Conservation (phyloP, 2,797 vertebrate genomes). For the Chromis chromis region DNA sequence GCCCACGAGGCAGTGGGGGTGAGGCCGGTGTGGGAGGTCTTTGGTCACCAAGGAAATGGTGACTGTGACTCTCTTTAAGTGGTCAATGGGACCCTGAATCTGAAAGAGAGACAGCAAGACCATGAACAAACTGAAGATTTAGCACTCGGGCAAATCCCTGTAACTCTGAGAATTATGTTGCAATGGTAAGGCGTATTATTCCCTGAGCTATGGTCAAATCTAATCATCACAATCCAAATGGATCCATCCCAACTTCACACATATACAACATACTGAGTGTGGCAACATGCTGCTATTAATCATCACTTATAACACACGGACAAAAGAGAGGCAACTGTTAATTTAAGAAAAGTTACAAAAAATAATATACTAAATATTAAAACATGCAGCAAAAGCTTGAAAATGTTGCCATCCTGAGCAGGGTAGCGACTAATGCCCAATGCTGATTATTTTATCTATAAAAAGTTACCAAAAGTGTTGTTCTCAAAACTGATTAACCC, state of each 20-base stretch:
- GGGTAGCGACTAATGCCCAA: neutral
- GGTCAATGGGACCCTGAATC: constrained; percentile 87
- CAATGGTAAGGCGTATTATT: too few species aligned
- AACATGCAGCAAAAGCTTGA: neutral
- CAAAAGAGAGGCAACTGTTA: neutral
- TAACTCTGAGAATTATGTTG: neutral
- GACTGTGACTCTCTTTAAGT: constrained; percentile 87
- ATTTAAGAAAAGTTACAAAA: neutral
- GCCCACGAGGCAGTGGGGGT: constrained; percentile 95
- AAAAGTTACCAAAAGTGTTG: neutral
- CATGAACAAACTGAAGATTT: neutral
- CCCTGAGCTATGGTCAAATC: too few species aligned
- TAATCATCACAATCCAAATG: too few species aligned
- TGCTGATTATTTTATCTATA: neutral
- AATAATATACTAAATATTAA: neutral
- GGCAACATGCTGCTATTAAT: neutral
- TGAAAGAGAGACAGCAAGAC: constrained; percentile 59
- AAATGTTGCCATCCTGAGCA: neutral
- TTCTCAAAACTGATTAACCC: too few species aligned
- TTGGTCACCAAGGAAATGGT: constrained; percentile 93
- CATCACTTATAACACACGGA: neutral
- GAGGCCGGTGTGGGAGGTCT: constrained; percentile 92
- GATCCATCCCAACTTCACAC: neutral
- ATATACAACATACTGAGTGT: neutral
- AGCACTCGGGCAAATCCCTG: too few species aligned